Evolutionary conservation across 2,888 invertebrate species (phyloP).

Genomic region (Drosophila flavopinicola): DNA sequence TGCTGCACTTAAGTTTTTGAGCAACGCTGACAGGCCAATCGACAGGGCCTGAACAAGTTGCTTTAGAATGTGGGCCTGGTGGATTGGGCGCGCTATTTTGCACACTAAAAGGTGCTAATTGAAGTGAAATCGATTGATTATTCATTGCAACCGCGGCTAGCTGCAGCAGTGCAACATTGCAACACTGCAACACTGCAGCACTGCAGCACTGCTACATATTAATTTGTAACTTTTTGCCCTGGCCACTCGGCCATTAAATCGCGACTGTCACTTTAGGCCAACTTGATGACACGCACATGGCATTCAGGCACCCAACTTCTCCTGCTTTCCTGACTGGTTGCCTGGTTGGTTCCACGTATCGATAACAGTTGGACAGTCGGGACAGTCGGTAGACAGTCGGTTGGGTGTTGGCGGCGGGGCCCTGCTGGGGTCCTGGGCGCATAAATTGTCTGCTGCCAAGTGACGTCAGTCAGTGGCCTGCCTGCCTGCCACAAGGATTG

Average conservation of each 20-base stretch:
- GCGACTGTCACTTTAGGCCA: slow-evolving; percentile 83
- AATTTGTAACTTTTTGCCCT: slow-evolving; percentile 77
- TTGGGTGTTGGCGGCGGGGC: slow-evolving; percentile 34
- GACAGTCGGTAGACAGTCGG: slow-evolving; percentile 19
- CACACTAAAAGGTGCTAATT: slow-evolving; percentile 83
- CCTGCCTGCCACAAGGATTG: slow-evolving; percentile 36
- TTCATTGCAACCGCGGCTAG: slow-evolving; percentile 62
- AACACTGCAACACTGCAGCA: slow-evolving; percentile 9
- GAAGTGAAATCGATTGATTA: slow-evolving; percentile 78
- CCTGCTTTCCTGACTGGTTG: background rate
- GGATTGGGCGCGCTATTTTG: slow-evolving; percentile 74
- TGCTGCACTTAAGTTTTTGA: slow-evolving; percentile 74
- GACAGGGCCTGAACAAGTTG: slow-evolving; percentile 31
- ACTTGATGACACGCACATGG: slow-evolving; percentile 83
- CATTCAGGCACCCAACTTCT: slow-evolving; percentile 19
- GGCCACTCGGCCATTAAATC: slow-evolving; percentile 81
- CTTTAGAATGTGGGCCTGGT: slow-evolving; percentile 34
- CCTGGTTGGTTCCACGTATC: slow-evolving; percentile 55
- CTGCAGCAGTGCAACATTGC: slow-evolving; percentile 23
- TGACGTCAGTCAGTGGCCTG: slow-evolving; percentile 60
- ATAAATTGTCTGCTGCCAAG: slow-evolving; percentile 70
- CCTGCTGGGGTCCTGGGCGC: slow-evolving; percentile 49
- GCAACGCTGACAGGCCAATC: slow-evolving; percentile 58
- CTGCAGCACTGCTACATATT: slow-evolving; percentile 60
- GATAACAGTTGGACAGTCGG: slow-evolving; percentile 56